Conservation (phyloP, 2,888 invertebrate species). For the Rhamnusium bicolor region DNA sequence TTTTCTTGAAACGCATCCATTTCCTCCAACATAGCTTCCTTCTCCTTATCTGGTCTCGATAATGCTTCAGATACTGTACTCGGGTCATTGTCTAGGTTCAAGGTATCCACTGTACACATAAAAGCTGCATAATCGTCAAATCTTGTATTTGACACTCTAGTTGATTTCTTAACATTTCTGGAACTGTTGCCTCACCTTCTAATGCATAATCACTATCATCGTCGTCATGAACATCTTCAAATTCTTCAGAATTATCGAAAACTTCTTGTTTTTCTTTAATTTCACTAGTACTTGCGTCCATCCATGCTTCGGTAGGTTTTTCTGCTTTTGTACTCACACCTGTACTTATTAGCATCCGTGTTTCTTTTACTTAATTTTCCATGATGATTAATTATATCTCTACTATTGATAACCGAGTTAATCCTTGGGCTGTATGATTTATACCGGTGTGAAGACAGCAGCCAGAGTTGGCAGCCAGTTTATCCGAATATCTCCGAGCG, state of each 20-base stretch:
- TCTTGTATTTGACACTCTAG: neutral
- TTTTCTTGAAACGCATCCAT: neutral
- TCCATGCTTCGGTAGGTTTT: neutral
- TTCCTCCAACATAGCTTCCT: conserved; percentile 1
- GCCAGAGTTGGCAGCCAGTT: too few relatives aligned
- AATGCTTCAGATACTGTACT: neutral
- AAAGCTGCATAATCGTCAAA: conserved; percentile 1
- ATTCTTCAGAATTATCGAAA: neutral
- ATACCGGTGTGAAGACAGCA: too few relatives aligned
- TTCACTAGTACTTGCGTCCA: neutral
- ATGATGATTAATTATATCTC: too few relatives aligned
- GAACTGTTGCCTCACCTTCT: neutral
- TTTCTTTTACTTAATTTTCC: too few relatives aligned
- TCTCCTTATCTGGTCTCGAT: neutral
- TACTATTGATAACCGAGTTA: too few relatives aligned
- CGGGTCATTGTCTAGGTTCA: neutral
- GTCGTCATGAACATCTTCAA: neutral
- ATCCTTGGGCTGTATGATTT: too few relatives aligned
- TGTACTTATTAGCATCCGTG: too few relatives aligned
- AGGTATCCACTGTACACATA: neutral
- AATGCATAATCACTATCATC: conserved; percentile 1
- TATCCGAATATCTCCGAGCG: too few relatives aligned
- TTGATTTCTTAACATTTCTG: neutral
- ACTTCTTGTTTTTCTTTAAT: neutral
- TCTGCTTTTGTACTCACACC: neutral